These are phyloP conservation scores for Ypsolopha scabrella DNA, from an alignment of 2,888 invertebrate genomes.

Conservation along the genomic window DNA sequence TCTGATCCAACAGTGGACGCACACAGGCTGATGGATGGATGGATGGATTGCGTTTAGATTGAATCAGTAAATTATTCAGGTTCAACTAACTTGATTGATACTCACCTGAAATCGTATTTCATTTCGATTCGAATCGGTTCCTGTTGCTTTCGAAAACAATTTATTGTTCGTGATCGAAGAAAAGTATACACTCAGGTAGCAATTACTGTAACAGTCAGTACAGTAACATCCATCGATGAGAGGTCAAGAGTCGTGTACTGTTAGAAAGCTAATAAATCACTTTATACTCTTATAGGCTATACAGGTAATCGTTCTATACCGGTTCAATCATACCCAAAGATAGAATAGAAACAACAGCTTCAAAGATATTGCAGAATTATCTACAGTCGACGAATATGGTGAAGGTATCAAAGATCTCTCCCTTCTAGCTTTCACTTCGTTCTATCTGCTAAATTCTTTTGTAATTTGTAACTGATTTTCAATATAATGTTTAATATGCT, in stretches of 20 bases:
- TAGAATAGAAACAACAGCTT: not conserved
- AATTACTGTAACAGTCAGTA: slow-evolving; percentile 2
- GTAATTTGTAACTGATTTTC: no score
- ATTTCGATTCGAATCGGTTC: slow-evolving; percentile 42
- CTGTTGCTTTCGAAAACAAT: slow-evolving; percentile 48
- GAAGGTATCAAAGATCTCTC: no score
- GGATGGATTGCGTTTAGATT: no score
- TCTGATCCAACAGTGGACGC: no score
- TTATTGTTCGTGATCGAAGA: slow-evolving; percentile 41
- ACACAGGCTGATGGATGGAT: no score
- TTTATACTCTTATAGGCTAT: not conserved
- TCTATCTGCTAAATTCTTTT: no score
- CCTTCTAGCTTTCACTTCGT: no score
- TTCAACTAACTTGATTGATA: not conserved
- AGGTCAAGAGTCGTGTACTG: not conserved
- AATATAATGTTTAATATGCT: no score
- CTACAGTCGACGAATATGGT: no score
- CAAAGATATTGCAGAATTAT: not conserved
- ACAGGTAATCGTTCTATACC: slow-evolving; percentile 6
- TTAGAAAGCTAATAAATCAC: slow-evolving; percentile 2
- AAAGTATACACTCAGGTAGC: slow-evolving; percentile 13
- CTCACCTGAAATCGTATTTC: slow-evolving; percentile 38
- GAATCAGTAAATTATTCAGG: not conserved
- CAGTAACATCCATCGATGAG: not conserved
- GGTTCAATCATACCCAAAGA: not conserved